phyloP scores from a whole-genome alignment of 2,113 vertebrate species.

The Apaloderma vittatum region DNA sequence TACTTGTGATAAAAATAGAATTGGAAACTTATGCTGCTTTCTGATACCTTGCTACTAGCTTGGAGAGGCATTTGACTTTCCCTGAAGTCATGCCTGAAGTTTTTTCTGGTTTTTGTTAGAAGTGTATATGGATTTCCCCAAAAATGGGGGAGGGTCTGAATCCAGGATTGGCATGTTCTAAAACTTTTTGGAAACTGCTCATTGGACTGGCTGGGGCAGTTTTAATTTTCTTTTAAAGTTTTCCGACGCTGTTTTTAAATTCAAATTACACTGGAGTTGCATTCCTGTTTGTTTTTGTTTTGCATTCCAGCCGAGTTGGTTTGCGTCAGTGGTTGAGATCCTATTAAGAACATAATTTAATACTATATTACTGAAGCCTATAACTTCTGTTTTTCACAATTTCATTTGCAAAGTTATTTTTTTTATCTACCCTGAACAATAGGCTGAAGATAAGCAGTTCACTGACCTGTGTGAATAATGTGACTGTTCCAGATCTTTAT shows the following conservation, averaged over 20 bases:
- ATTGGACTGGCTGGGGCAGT: constrained; percentile 42
- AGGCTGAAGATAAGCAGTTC: neutral
- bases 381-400: neutral
- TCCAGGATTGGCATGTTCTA: neutral
- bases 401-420: neutral
- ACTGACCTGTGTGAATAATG: neutral
- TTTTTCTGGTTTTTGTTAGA: neutral
- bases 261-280: constrained; percentile 50
- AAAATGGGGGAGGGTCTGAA: neutral
- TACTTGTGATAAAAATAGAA: neutral
- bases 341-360: constrained; percentile 12
- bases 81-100: neutral
- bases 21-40: neutral
- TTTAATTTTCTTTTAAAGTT: constrained; percentile 29
- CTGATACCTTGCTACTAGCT: neutral
- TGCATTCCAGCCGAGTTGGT: constrained; percentile 61
- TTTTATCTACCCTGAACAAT: neutral
- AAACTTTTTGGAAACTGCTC: neutral
- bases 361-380: neutral
- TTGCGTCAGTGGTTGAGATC: constrained; percentile 16
- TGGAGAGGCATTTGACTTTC: neutral
- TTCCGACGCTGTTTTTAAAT: constrained; percentile 53
- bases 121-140: neutral
- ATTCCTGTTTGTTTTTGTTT: constrained; percentile 67
- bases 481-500: neutral